Conservation (phyloP, 2,797 vertebrate genomes). For the Mormyrus proboscirostris region DNA sequence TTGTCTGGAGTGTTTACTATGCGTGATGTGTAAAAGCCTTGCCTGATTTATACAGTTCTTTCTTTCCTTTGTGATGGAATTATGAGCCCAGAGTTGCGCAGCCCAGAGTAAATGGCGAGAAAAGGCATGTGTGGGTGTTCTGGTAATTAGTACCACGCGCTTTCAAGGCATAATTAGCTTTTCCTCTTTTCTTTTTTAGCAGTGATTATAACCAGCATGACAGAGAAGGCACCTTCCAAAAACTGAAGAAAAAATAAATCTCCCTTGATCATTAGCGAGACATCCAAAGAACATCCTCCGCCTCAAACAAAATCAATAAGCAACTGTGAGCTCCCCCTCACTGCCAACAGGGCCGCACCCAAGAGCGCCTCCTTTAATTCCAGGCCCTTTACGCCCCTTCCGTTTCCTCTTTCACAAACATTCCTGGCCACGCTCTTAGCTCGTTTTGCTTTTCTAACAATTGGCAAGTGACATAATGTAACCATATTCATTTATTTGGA, state of each 20-base stretch:
- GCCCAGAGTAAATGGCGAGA: slow-evolving; percentile 19
- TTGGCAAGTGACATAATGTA: background rate
- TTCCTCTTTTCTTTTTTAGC: slow-evolving; percentile 6
- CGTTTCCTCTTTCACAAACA: background rate
- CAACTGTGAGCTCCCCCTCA: background rate
- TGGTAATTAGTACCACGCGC: slow-evolving; percentile 24
- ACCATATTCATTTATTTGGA: background rate
- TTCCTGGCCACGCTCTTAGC: background rate
- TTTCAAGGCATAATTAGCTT: slow-evolving; percentile 25
- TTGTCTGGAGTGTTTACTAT: background rate
- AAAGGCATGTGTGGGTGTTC: slow-evolving; percentile 17
- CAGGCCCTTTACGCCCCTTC: background rate
- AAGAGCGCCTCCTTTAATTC: background rate
- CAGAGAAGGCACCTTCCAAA: slow-evolving; percentile 22
- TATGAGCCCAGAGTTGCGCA: slow-evolving; percentile 3
- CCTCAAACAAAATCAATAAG: slow-evolving; percentile 15
- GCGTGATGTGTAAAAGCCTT: background rate
- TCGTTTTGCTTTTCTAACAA: background rate
- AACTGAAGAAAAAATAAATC: background rate
- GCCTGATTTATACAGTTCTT: slow-evolving; percentile 4
- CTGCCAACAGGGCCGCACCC: background rate
- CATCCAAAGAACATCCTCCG: slow-evolving; percentile 7
- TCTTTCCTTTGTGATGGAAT: slow-evolving; percentile 24
- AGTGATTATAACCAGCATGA: slow-evolving; percentile 19
- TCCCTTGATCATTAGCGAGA: slow-evolving; percentile 17